Evolutionary conservation across 2,113 vertebrate genomes (phyloP).

Genomic region (Cephalopterus ornatus): DNA sequence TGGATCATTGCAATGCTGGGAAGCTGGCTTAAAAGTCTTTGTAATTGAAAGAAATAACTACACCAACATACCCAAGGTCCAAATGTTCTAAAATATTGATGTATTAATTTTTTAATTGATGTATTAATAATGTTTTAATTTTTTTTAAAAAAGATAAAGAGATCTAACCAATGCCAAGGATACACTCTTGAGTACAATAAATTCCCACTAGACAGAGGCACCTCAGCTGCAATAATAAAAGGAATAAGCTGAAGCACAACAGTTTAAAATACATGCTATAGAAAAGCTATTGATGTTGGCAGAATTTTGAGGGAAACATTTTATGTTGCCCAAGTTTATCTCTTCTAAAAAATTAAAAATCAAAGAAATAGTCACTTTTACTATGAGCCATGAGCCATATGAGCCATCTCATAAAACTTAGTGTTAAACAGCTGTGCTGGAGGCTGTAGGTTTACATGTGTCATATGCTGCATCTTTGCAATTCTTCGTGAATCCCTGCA

Average conservation of each 20-base stretch:
- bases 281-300: background rate
- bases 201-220: background rate
- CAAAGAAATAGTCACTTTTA: background rate
- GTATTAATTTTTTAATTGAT: background rate
- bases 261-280: background rate
- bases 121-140: background rate
- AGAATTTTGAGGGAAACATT: background rate
- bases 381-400: background rate
- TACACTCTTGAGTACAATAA: background rate
- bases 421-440: background rate
- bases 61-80: background rate
- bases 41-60: background rate
- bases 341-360: background rate
- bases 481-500: background rate
- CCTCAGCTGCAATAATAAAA: background rate
- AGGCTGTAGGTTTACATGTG: background rate
- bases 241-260: background rate
- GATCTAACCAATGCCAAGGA: background rate
- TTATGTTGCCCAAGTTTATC: background rate
- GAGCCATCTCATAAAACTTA: background rate
- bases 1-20: background rate
- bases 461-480: background rate
- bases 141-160: background rate
- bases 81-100: background rate
- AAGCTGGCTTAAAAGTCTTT: background rate